Evolutionary conservation across 2,797 vertebrate species (phyloP).

Genomic region (Botia kubotai): DNA sequence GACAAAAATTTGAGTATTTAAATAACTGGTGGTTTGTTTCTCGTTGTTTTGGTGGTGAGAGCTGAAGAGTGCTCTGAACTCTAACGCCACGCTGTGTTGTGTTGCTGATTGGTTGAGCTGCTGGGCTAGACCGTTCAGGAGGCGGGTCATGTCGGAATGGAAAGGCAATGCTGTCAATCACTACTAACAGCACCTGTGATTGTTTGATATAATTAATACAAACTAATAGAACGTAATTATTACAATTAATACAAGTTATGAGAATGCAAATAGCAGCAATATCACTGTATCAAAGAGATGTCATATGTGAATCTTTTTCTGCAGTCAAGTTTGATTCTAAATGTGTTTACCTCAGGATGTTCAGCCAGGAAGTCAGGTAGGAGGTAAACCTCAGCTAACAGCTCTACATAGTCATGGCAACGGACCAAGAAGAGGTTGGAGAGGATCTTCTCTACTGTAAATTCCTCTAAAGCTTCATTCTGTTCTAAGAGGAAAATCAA

Average conservation of each 20-base stretch:
- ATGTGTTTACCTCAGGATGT: slow-evolving; percentile 79
- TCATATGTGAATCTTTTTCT: not conserved
- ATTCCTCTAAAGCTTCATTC: slow-evolving; percentile 78
- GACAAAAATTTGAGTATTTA: not conserved
- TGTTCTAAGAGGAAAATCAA: slow-evolving; percentile 49
- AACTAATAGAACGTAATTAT: no score
- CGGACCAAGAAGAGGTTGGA: slow-evolving; percentile 87
- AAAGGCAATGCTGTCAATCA: slow-evolving; percentile 91
- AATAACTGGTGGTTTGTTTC: not conserved
- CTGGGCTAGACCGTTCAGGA: slow-evolving; percentile 86
- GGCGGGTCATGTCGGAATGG: slow-evolving; percentile 87
- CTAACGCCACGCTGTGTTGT: slow-evolving; percentile 79
- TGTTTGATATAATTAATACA: not conserved
- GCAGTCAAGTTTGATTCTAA: not conserved
- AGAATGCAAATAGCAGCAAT: slow-evolving; percentile 35
- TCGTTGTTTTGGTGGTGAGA: not conserved
- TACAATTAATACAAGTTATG: not conserved
- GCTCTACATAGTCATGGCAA: slow-evolving; percentile 88
- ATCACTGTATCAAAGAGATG: slow-evolving; percentile 6
- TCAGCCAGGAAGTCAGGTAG: slow-evolving; percentile 87
- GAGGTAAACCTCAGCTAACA: slow-evolving; percentile 89
- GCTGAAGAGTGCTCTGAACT: slow-evolving; percentile 40
- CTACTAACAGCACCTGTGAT: slow-evolving; percentile 83
- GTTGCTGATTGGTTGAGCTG: slow-evolving; percentile 86
- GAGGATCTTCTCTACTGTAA: slow-evolving; percentile 88